Base-by-base conservation (phyloP, 2,888 invertebrate species). In the Neoascia interrupta region DNA sequence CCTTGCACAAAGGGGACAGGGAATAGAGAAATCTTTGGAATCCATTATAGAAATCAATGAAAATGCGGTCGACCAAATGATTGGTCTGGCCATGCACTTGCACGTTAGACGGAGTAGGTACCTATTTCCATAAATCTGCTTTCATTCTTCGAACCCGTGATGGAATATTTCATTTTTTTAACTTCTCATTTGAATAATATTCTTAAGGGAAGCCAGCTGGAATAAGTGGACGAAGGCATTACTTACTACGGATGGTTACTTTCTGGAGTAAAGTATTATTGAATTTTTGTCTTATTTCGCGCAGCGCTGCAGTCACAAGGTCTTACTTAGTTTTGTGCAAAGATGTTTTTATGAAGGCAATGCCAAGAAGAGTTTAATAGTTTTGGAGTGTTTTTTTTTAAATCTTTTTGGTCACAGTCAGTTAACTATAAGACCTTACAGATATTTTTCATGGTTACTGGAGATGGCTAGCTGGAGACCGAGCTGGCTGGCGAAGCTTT, bases 31-130 rank as follows among this genome's bases (percentile, higher is more conserved):
- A 28, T 10, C 0, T 28, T 39, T 45, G 28, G 63, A 69, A 63
- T 76, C 70, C 69, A 76, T 70, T 76, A 39, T 18, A 58, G 45
- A 58, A 69, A 75, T 69, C 75, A 69, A 53, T 63, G 26, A 23
- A 15, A 28, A 58, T 53, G 63, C 70, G 51, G 51, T 53, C 70
- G 58, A 70, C 56, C 70, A 47, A 26, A 70, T 76, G 64, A 76
- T 76, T 76, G 70, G n/a, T n/a, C n/a, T n/a, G n/a, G 70, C 23
- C 70, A 49, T 75, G 69, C 70, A 70, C 37, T 76, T 64, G 58
- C 51, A 37, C 16, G 39, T 49, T 16, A 47, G 47, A 26, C 49
- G 15, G 51, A 49, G 37, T 23, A 0, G 63, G 28, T 43, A 63
- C 58, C 69, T 43, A 39, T 58, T 58, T 64, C 36, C 21, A 15